Evolutionary conservation across 1,140 invertebrate species (phyloP), one percentile per base, ranked within the genome.

Genomic region (Pseudomyrmex concolor): DNA sequence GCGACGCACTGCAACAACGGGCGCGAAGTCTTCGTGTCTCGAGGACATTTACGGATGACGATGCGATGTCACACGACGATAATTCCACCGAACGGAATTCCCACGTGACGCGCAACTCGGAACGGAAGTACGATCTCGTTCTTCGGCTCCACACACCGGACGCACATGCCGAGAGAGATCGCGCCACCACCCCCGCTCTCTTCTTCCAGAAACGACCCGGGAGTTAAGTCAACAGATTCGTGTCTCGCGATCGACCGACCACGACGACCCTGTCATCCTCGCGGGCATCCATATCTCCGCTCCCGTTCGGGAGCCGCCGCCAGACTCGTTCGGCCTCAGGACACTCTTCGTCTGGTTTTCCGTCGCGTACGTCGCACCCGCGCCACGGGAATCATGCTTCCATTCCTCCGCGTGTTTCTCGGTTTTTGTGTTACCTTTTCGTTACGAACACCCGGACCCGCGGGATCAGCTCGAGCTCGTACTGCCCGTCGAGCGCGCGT

Each of bases 301-400:
- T 15, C 22, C 62, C 54, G 62, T 25, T 77, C 51, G 57, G 70
- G 34, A 34, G 55, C 43, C 64, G 9, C n/a, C 66, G 8, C 63
- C 59, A 15, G 51, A 51, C 22, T 55, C 48, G 13, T 19, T 17
- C 22, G 48, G 19, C 34, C 64, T 78, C 76, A 59, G 34, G 76
- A 70, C 12, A 64, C 34, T 80, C 76, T 80, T 80, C 66, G 57
- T 80, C 76, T 70, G 25, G 66, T 48, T 80, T 70, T 80, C 34
- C 76, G 76, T 71, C 76, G 66, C 17, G 43, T 80, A 67, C 76
- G 76, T n/a, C 76, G 66, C 15, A 80, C 12, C 22, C 45, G 66
- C 66, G 43, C 19, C 60, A 80, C 22, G 19, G 50, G 66, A 80
- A 80, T 80, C 76, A 80, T 80, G 76, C 66, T 80, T 70, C 76